Evolutionary conservation across 2,113 vertebrate species (phyloP), one percentile per base, ranked within the genome.

Genomic region (Origma solitaria): DNA sequence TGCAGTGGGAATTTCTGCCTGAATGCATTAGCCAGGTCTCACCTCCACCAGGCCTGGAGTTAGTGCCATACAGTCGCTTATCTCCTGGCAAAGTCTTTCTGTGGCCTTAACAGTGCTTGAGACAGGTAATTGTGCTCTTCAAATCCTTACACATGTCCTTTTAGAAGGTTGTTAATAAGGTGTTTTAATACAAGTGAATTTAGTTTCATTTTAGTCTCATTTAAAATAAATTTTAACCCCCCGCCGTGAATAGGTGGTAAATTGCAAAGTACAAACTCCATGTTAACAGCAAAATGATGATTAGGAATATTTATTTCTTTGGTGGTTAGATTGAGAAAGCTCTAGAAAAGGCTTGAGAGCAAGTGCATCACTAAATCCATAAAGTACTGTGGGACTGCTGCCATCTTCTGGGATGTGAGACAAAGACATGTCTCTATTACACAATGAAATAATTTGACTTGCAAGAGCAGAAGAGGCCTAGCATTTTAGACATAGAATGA

Each of bases 381-480:
- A 23, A 40, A 96, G 80, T 30, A n/a, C 9, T 91, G 28, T 83
- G 94, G 23, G 33, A 18, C 24, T 95, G 38, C 95, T 95, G 97
- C 97, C 98, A 96, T 62, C 97, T 96, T 92, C 95, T 97, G 97
- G 96, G 25, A 8, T 0, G 0, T 25, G 60, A 35, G n/a, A 31
- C 23, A 19, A 58, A 47, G 33, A 28, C 3, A 4, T 37, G 45
- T 9, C 31, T 51, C 42, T 19, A 18, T 27, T 40, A 40, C 22
- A 15, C 15, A 64, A 10, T 13, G 6, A 82, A 82, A 72, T 65
- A 44, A 37, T 47, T 73, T 22, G 27, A 25, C 24, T 51, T 51
- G 11, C 20, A 51, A 44, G 7, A 54, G 11, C 27, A 61, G 33
- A 60, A 42, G 20, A 35, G 8, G 7, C 3, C 38, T 42, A 58